Evolutionary conservation across 2,797 vertebrate species (phyloP), one percentile per base, ranked within the genome.

Genomic region (Scolopax rusticola): DNA sequence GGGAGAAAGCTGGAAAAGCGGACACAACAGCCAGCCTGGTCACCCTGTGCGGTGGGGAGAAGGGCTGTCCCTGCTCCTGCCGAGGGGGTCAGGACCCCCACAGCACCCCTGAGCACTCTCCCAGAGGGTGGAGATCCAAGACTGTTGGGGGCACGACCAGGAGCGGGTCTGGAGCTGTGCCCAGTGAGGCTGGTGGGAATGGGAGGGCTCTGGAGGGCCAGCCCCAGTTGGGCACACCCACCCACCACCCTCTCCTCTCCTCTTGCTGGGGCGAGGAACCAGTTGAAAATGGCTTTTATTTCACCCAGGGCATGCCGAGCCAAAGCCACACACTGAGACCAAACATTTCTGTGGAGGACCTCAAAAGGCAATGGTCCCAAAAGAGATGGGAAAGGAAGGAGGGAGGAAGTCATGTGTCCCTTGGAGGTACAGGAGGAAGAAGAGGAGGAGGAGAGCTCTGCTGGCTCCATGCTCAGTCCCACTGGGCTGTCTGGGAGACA

Each of bases 271-370:
- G 54, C 3, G 10, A 92, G 81, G 45, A 76, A 82, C 57, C 54
- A 60, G 38, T 0, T 0, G 3, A 21, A 90, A 90, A 88, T 8
- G 78, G 6, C 28, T 45, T 70, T 90, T 10, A 24, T 73, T 93
- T 78, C 0, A 4, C 78, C 54, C 54, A 59, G 47, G 74, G 81
- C 81, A 43, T 0, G 41, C 18, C 74, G 50, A 93, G 61, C 8
- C 65, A 54, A 38, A 94, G 81, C 95, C 94, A 95, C 96, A 94
- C 91, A 84, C 89, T 16, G 59, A 93, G 95, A 95, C 70, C 77
- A 93, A 92, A 87, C 30, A 18, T 2, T 8, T 33, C 74, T 67
- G 54, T 12, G 43, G n/a, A 89, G 64, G 68, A 77, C 36, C 87
- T 92, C 93, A 60, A 60, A 93, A 74, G 51, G 89, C 54, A 53